Percentiles rank a stretch among this genome's conserved stretches.
Conservation (phyloP, 1,140 invertebrate genomes). For the Drosophila ambigua region DNA sequence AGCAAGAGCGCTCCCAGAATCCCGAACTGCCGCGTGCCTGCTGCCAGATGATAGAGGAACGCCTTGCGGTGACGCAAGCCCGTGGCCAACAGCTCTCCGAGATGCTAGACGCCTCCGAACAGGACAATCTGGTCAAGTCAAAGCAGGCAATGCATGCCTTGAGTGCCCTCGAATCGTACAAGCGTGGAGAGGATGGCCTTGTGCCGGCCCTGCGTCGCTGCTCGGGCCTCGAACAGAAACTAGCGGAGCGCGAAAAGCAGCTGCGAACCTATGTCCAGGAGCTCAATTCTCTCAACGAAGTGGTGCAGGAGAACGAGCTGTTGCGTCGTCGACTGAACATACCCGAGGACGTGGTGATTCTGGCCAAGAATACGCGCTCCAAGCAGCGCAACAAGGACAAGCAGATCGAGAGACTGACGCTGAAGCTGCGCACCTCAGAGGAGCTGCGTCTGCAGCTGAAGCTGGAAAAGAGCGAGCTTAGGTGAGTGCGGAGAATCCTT, state of each 20-base stretch:
- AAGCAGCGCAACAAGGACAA: slow-evolving; percentile 82
- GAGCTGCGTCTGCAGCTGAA: slow-evolving; percentile 80
- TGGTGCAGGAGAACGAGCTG: slow-evolving; percentile 72
- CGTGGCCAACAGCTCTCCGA: slow-evolving; percentile 68
- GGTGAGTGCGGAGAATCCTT: slow-evolving; percentile 16
- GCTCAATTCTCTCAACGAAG: slow-evolving; percentile 75
- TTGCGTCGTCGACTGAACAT: slow-evolving; percentile 70
- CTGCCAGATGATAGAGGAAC: slow-evolving; percentile 70
- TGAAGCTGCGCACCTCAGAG: slow-evolving; percentile 79
- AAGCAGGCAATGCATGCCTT: slow-evolving; percentile 78
- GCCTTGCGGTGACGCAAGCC: slow-evolving; percentile 52
- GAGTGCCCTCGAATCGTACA: slow-evolving; percentile 71
- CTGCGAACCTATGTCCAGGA: slow-evolving; percentile 70
- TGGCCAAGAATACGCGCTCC: slow-evolving; percentile 67
- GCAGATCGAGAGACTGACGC: slow-evolving; percentile 73
- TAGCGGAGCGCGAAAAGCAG: slow-evolving; percentile 72
- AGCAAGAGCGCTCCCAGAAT: slow-evolving; percentile 55
- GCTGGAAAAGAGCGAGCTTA: slow-evolving; percentile 78
- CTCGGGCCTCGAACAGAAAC: slow-evolving; percentile 68
- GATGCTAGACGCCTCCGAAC: slow-evolving; percentile 73
- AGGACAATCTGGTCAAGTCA: slow-evolving; percentile 78
- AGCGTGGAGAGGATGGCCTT: slow-evolving; percentile 76
- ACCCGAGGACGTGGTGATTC: slow-evolving; percentile 73
- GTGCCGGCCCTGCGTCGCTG: slow-evolving; percentile 70
- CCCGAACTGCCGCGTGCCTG: slow-evolving; percentile 61